Percentiles rank a stretch among this genome's conserved stretches.
phyloP scores from a whole-genome alignment of 2,888 invertebrate genomes.

The Apantesis nais region DNA sequence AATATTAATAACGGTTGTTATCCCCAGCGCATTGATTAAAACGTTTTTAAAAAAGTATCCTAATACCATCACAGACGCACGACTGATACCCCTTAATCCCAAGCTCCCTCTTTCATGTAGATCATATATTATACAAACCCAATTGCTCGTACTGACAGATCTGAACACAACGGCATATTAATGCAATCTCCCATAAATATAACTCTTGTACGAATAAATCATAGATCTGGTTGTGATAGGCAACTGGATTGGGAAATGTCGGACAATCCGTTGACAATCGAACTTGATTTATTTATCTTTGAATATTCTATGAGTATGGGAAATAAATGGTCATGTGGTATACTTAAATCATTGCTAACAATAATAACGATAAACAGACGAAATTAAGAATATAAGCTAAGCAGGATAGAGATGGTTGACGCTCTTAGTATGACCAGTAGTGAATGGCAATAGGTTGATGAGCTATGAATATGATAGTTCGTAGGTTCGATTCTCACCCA shows the following conservation, averaged over 20 bases:
- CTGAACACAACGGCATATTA: neutral
- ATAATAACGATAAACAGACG: neutral
- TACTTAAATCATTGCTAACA: neutral
- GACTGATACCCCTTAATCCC: neutral
- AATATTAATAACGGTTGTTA: neutral
- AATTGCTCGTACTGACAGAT: neutral
- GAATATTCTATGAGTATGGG: neutral
- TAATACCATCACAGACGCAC: neutral
- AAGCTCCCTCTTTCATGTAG: neutral
- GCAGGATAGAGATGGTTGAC: too few relatives aligned
- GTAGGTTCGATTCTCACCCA: too few relatives aligned
- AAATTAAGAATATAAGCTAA: too few relatives aligned
- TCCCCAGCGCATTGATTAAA: too few relatives aligned
- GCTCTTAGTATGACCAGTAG: too few relatives aligned
- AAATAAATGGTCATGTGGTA: neutral
- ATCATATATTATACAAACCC: constrained; percentile 1
- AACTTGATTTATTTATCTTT: neutral
- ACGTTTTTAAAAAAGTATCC: neutral
- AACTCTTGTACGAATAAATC: neutral
- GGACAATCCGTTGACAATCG: neutral
- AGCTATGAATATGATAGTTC: too few relatives aligned
- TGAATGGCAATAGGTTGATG: too few relatives aligned
- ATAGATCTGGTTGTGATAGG: neutral
- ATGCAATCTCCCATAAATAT: neutral
- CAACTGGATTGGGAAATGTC: neutral